Evolutionary conservation across 1,140 invertebrate genomes (phyloP).

Genomic region (Tetraneura akinire): DNA sequence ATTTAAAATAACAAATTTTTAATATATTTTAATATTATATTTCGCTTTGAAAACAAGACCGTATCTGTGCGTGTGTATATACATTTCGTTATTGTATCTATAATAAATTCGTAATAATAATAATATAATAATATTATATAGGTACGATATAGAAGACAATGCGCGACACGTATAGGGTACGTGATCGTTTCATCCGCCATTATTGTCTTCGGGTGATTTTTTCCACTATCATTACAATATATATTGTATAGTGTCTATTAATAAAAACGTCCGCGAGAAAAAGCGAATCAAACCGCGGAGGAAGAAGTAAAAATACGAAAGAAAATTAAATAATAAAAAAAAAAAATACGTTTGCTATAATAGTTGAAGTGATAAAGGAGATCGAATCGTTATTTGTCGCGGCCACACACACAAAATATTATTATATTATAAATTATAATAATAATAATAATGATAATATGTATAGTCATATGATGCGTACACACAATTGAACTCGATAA

Average conservation of each 20-base stretch:
- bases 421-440: no score
- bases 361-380: constrained; percentile 38
- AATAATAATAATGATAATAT: no score
- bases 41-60: constrained; percentile 15
- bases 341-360: no score
- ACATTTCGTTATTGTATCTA: no score
- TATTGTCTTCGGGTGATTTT: constrained; percentile 38
- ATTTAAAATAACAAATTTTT: background rate
- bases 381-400: constrained; percentile 40
- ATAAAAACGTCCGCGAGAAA: constrained; percentile 32
- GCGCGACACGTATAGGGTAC: constrained; percentile 38
- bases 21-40: background rate
- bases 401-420: constrained; percentile 28
- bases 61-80: background rate
- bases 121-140: no score
- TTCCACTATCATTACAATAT: background rate
- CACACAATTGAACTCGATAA: constrained; percentile 18
- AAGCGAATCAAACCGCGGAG: constrained; percentile 30
- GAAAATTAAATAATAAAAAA: background rate
- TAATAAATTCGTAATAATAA: no score
- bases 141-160: constrained; percentile 21
- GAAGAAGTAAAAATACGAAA: background rate
- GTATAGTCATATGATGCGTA: no score
- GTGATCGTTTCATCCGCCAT: constrained; percentile 49
- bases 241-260: constrained; percentile 25